Conservation (phyloP, 2,113 vertebrate genomes). For the Odontophorus gujanensis region DNA sequence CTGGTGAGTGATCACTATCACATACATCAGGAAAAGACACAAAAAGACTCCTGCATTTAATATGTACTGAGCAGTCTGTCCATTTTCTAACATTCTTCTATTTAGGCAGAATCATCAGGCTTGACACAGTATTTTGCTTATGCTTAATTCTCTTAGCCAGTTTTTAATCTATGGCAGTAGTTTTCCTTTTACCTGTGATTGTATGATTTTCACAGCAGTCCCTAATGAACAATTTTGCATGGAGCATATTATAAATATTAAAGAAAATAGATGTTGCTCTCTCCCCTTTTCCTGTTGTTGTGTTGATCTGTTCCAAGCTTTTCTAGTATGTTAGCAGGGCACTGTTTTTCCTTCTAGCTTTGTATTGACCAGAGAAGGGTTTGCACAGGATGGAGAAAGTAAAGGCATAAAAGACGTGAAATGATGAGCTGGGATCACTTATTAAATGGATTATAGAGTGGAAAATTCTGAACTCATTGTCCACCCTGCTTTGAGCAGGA, state of each 20-base stretch:
- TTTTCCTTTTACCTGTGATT: neutral
- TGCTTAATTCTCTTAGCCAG: neutral
- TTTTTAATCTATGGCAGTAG: neutral
- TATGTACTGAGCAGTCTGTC: neutral
- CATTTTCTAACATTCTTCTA: neutral
- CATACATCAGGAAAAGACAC: fast-evolving
- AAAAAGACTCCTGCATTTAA: neutral
- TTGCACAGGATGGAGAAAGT: neutral
- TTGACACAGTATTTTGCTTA: neutral
- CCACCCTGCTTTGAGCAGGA: neutral
- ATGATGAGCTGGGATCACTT: neutral
- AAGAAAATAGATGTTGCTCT: neutral
- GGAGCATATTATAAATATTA: neutral
- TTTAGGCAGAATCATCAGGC: neutral
- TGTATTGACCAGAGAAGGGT: neutral
- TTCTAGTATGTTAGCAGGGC: neutral
- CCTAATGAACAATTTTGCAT: neutral
- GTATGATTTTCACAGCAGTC: neutral
- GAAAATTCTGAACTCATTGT: neutral
- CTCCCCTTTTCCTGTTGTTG: neutral
- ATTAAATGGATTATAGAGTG: neutral
- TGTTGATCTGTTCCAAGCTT: neutral
- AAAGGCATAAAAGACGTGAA: neutral
- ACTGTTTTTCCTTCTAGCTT: neutral
- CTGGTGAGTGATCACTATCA: neutral